A percentile compares a stretch with the other conserved stretches of the same genome.
phyloP scores from a whole-genome alignment of 2,797 vertebrate genomes.

The Gadopsis marmoratus region DNA sequence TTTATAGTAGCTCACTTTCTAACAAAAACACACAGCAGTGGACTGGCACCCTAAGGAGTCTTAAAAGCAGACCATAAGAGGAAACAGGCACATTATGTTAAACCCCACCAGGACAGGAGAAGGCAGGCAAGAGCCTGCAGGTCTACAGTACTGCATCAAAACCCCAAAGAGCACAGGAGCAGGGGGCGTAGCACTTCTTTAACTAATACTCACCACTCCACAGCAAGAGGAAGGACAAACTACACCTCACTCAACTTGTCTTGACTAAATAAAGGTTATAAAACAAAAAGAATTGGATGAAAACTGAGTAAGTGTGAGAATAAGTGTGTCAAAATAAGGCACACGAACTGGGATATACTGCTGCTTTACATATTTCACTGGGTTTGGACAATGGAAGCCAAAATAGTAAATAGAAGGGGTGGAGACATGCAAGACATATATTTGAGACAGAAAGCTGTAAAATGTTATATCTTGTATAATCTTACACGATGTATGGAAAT shows the following conservation, averaged over 20 bases:
- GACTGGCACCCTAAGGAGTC: conserved; percentile 43
- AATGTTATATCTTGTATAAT: background rate
- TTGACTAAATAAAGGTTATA: background rate
- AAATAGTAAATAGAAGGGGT: conserved; percentile 17
- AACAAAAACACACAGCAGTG: conserved; percentile 57
- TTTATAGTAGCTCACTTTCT: conserved; percentile 52
- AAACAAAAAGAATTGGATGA: background rate
- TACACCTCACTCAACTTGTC: background rate
- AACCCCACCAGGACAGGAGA: conserved; percentile 47
- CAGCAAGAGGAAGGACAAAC: background rate
- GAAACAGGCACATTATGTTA: conserved; percentile 61
- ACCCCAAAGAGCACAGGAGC: conserved; percentile 12
- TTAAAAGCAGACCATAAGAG: conserved; percentile 63
- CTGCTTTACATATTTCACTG: background rate
- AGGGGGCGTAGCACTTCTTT: background rate
- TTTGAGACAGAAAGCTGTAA: conserved; percentile 12
- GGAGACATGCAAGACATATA: background rate
- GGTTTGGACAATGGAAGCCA: conserved; percentile 15
- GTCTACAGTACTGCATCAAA: conserved; percentile 42
- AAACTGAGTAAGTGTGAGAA: background rate
- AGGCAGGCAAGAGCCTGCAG: conserved; percentile 52
- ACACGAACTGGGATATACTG: background rate
- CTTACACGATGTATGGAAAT: background rate
- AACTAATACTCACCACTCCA: background rate
- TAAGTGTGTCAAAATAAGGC: background rate